Evolutionary conservation across 2,113 vertebrate species (phyloP).

Genomic region (Progne subis): DNA sequence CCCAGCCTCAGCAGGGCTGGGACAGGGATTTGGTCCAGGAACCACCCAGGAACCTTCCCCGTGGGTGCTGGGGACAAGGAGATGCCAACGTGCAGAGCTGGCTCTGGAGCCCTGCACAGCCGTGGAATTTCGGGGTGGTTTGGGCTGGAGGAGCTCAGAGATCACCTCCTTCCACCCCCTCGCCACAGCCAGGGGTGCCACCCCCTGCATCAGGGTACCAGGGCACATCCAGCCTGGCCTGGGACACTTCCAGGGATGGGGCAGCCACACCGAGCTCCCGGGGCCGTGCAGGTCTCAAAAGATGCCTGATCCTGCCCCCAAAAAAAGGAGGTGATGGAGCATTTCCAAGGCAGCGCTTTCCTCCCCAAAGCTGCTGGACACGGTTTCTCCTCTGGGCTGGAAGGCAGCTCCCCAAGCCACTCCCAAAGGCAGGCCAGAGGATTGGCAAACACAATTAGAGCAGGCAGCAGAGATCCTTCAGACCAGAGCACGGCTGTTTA

Average conservation of each 20-base stretch:
- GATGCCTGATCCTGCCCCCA: accelerated
- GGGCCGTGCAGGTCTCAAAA: not conserved
- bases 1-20: not conserved
- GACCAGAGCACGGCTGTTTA: not conserved
- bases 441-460: not conserved
- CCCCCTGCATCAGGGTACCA: not conserved
- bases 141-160: not conserved
- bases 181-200: not conserved
- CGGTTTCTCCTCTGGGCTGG: accelerated
- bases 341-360: not conserved
- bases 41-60: accelerated
- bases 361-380: not conserved
- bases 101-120: not conserved
- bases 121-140: accelerated
- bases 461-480: constrained; percentile 4
- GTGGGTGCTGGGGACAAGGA: accelerated
- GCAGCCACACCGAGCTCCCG: not conserved
- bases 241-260: not conserved
- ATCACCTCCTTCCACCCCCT: accelerated
- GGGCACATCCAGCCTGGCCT: not conserved
- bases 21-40: not conserved
- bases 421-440: not conserved
- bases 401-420: not conserved
- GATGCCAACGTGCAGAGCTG: accelerated
- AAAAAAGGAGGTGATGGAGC: not conserved